A percentile compares a stretch with the other conserved stretches of the same genome.
phyloP scores from a whole-genome alignment of 2,797 vertebrate species.

The Pangasius larnaudii region DNA sequence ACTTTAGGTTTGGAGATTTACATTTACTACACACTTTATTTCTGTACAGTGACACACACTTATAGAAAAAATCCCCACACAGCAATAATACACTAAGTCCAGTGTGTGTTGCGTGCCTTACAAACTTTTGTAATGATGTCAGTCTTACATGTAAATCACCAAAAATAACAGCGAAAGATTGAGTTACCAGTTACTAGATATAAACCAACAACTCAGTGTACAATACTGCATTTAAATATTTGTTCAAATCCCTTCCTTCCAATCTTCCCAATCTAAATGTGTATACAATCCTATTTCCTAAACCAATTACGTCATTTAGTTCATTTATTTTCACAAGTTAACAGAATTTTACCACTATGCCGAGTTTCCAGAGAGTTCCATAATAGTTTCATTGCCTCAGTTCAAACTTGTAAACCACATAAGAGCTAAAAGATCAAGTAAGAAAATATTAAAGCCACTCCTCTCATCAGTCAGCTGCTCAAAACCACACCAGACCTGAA shows the following conservation, averaged over 20 bases:
- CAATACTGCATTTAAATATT: constrained; percentile 18
- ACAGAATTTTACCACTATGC: not conserved
- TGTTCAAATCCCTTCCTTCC: constrained; percentile 19
- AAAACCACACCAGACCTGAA: not conserved
- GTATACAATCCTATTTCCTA: constrained; percentile 17
- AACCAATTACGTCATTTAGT: not conserved
- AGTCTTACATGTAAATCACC: constrained; percentile 25
- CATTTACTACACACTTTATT: constrained; percentile 19
- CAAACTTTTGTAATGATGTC: constrained; percentile 22
- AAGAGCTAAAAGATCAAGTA: not conserved
- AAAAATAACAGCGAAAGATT: constrained; percentile 30
- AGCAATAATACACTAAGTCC: constrained; percentile 9
- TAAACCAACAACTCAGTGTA: constrained; percentile 28
- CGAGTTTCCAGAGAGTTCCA: not conserved
- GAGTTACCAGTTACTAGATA: constrained; percentile 22
- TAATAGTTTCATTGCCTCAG: not conserved
- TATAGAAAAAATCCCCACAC: not conserved
- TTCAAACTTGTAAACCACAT: not conserved
- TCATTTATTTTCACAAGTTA: constrained; percentile 26
- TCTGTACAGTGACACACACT: constrained; percentile 16
- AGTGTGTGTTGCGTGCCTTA: constrained; percentile 19
- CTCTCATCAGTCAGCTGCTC: not conserved
- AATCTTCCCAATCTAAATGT: constrained; percentile 24
- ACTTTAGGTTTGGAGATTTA: not conserved
- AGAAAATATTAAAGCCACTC: not conserved